Evolutionary conservation across 2,888 invertebrate species (phyloP), one percentile per base, ranked within the genome.

Genomic region (Periphyllus acericola): DNA sequence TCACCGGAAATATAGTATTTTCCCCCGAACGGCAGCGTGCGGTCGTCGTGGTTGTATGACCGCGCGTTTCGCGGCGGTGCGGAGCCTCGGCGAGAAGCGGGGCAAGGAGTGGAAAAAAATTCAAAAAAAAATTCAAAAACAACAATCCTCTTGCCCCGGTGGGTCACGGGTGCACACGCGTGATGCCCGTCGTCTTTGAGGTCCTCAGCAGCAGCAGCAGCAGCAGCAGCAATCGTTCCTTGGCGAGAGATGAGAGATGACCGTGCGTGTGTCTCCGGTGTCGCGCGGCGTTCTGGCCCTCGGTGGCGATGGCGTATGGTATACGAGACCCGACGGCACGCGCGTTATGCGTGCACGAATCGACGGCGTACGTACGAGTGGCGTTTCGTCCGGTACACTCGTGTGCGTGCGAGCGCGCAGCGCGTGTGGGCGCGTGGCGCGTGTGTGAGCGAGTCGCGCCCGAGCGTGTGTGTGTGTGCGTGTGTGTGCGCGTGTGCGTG

Each of bases 1-100:
- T 75, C 40, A 75, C 75, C 75, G 75, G 40, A 75, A 75, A 75
- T 40, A 40, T 36, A 14, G 75, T 40, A n/a, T n/a, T 40, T 21
- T 60, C 60, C 75, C 75, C 14, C 19, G 40, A n/a, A 25, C 75
- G 40, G 25, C 11, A n/a, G 9, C n/a, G 25, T 71, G 4, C 71
- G 32, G 11, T 17, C 71, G 71, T 9, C 60, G 32, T 29, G 46
- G 46, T 9, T 9, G 9, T 46, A 3, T n/a, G n/a, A 3, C 9
- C 19, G n/a, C 9, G 40, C 5, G n/a, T n/a, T n/a, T 32, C 14
- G 8, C 80, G n/a, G 11, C 0, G 6, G 19, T 14, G 60, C 1
- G n/a, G n/a, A n/a, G n/a, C n/a, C n/a, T n/a, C n/a, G n/a, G n/a
- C n/a, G n/a, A n/a, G n/a, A n/a, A n/a, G n/a, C n/a, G n/a, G n/a